These are phyloP conservation scores for Novumbra hubbsi DNA, from an alignment of 2,797 vertebrate species.

Conservation along the genomic window DNA sequence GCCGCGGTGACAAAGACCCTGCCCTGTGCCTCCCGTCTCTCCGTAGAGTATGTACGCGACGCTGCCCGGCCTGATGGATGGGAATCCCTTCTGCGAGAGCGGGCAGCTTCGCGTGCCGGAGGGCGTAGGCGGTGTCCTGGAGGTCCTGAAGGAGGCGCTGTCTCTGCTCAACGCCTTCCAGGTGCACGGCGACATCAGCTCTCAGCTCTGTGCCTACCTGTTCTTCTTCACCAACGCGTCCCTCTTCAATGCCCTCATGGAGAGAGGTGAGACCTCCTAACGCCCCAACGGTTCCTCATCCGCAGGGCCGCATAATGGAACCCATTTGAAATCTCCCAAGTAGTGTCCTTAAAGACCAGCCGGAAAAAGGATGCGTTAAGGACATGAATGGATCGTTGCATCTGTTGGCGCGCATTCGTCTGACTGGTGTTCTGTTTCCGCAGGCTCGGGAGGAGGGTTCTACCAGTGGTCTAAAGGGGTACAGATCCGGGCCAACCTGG, in stretches of 20 bases:
- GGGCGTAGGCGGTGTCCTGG: conserved; percentile 64
- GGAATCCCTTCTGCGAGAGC: conserved; percentile 76
- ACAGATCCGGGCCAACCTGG: conserved; percentile 80
- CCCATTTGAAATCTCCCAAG: background rate
- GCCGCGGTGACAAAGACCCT: background rate
- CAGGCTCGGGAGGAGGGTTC: conserved; percentile 74
- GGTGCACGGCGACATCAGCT: conserved; percentile 73
- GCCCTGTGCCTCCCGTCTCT: background rate
- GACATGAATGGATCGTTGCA: background rate
- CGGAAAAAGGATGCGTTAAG: background rate
- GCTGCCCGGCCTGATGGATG: conserved; percentile 72
- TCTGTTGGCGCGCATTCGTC: background rate
- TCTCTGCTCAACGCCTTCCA: conserved; percentile 68
- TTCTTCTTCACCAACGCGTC: conserved; percentile 83
- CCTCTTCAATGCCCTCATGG: conserved; percentile 81
- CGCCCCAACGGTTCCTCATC: background rate
- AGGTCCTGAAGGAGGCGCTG: conserved; percentile 73
- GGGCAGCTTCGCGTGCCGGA: conserved; percentile 67
- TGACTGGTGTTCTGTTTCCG: conserved; percentile 11
- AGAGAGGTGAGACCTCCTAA: conserved; percentile 67
- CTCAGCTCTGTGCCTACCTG: conserved; percentile 77
- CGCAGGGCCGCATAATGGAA: background rate
- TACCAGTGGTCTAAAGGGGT: conserved; percentile 81
- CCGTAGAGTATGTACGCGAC: conserved; percentile 74
- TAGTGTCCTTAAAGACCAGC: background rate